Conservation (phyloP, 2,113 vertebrate species). For the Oophaga pumilio region DNA sequence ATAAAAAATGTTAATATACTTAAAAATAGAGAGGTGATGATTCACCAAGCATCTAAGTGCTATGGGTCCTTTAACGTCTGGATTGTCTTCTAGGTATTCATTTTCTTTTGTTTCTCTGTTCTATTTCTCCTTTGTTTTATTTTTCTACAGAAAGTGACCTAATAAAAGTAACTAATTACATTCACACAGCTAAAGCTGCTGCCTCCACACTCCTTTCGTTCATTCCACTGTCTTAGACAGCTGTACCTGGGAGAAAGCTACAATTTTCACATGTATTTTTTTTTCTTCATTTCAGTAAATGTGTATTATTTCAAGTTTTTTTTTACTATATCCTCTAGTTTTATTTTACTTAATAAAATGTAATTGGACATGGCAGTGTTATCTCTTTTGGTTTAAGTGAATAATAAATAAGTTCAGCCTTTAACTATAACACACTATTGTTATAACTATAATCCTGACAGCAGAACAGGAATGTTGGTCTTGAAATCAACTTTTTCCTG, state of each 20-base stretch:
- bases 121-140: background rate
- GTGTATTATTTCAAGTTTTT: background rate
- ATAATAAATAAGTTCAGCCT: background rate
- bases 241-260: background rate
- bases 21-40: background rate
- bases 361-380: background rate
- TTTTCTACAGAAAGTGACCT: background rate
- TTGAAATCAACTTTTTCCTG: background rate
- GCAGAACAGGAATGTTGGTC: background rate
- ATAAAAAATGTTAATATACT: background rate
- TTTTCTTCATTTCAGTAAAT: too few relatives aligned
- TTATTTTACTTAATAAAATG: background rate
- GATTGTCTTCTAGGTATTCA: background rate
- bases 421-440: background rate
- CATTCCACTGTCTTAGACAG: background rate
- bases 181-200: constrained; percentile 14
- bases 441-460: background rate
- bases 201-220: background rate
- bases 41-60: background rate
- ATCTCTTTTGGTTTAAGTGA: background rate
- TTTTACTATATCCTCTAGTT: background rate
- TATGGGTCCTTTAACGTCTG: background rate
- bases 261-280: too few relatives aligned
- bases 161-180: constrained; percentile 27
- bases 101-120: constrained; percentile 3